Evolutionary conservation across 2,888 invertebrate genomes (phyloP).

Genomic region (Poecilobothrus nobilitatus): DNA sequence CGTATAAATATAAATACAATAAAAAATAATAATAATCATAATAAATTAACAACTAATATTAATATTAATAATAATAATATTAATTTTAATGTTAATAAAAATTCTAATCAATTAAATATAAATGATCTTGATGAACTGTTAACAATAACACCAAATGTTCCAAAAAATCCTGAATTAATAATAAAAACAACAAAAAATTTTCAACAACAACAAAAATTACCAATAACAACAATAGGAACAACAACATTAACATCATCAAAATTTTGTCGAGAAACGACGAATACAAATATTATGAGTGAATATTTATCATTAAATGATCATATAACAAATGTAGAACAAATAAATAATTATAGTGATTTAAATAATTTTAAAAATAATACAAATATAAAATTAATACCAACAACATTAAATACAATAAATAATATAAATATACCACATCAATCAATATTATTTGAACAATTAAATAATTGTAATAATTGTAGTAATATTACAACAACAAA

Average conservation of each 20-base stretch:
- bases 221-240: background rate
- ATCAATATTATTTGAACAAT: background rate
- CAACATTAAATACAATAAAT: background rate
- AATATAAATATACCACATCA: background rate
- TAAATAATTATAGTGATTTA: background rate
- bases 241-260: background rate
- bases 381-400: background rate
- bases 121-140: background rate
- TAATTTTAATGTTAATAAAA: background rate
- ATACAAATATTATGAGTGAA: constrained; percentile 14
- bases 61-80: background rate
- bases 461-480: background rate
- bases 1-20: constrained; percentile 17
- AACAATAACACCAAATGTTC: background rate
- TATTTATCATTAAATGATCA: constrained; percentile 14
- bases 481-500: background rate
- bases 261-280: background rate
- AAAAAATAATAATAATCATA: background rate
- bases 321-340: background rate
- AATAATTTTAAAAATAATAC: background rate
- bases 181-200: background rate
- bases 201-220: background rate
- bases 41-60: background rate
- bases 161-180: background rate
- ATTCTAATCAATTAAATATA: background rate